Evolutionary conservation across 2,113 vertebrate genomes (phyloP), one percentile per base, ranked within the genome.

Genomic region (Callithrix jacchus): DNA sequence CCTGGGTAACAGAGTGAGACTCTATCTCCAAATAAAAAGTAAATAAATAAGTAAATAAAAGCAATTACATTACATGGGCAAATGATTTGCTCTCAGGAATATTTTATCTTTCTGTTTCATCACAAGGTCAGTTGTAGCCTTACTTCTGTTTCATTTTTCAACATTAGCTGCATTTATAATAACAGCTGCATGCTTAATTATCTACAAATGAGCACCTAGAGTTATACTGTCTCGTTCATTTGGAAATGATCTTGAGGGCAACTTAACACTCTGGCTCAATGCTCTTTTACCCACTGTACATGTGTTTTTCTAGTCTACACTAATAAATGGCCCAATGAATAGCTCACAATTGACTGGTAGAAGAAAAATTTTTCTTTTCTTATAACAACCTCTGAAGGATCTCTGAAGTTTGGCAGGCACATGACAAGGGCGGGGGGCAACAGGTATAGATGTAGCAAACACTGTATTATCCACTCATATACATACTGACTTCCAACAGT

Each of bases 61-160:
- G 61, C 27, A 64, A 64, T 64, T 64, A 64, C 27, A 96, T 97
- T 95, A 96, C 97, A 97, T 68, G 94, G 97, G 42, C 91, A 96
- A 96, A 73, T 96, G 94, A 95, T 87, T 97, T 95, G 76, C 52
- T 97, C 94, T 83, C 8, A 56, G 88, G 88, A 86, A 88, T 68
- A 94, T 58, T 96, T 91, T 68, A 30, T 47, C 94, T 93, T 82
- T 91, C 47, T 87, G 49, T 85, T 96, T 94, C 32, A 96, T 84
- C 37, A 91, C 89, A 97, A 97, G 94, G 97, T 97, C 96, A 94
- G 40, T 35, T 61, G 45, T 82, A 95, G 79, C 91, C 79, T 82
- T 89, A 95, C 40, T 93, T 97, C 58, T 96, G 86, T 85, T 91
- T 86, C 40, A 77, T 79, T 96, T 95, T 93, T 83, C 90, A 96